Conservation (phyloP, 2,113 vertebrate species). For the Catharus fuscescens region DNA sequence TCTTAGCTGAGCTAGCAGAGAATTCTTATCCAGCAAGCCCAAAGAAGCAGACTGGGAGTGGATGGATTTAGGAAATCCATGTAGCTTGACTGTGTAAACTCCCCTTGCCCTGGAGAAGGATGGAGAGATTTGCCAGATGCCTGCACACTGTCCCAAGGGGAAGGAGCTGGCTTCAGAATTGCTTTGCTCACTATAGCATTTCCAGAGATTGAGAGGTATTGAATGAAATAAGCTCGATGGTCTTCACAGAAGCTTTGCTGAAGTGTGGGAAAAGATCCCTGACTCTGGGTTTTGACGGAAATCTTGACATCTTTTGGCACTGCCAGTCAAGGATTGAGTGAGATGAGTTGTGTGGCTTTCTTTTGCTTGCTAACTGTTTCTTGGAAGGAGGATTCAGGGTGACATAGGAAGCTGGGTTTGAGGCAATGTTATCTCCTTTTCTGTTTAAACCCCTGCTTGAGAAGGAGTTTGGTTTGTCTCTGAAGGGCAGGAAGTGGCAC, state of each 20-base stretch:
- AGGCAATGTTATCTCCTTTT: constrained; percentile 27
- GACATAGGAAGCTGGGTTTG: not conserved
- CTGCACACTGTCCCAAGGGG: not conserved
- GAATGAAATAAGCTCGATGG: constrained; percentile 4
- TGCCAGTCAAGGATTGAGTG: not conserved
- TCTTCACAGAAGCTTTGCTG: constrained; percentile 21
- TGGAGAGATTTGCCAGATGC: not conserved
- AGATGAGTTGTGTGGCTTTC: not conserved
- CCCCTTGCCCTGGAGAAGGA: not conserved
- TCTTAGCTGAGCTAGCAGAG: not conserved
- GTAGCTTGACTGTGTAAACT: not conserved
- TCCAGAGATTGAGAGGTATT: not conserved
- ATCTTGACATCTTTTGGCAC: not conserved
- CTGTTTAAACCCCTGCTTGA: constrained; percentile 21
- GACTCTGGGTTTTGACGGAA: not conserved
- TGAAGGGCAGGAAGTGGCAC: constrained; percentile 38
- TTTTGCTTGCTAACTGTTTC: not conserved
- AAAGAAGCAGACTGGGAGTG: not conserved
- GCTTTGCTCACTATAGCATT: not conserved
- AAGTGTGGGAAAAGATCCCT: not conserved
- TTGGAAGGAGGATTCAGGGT: not conserved
- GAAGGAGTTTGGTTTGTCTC: constrained; percentile 28
- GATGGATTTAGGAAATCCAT: not conserved
- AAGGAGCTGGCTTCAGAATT: not conserved
- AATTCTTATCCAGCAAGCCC: not conserved